A percentile compares a stretch with the other conserved stretches of the same genome.
Conservation (phyloP, 2,888 invertebrate genomes). For the Argyresthia goedartella region DNA sequence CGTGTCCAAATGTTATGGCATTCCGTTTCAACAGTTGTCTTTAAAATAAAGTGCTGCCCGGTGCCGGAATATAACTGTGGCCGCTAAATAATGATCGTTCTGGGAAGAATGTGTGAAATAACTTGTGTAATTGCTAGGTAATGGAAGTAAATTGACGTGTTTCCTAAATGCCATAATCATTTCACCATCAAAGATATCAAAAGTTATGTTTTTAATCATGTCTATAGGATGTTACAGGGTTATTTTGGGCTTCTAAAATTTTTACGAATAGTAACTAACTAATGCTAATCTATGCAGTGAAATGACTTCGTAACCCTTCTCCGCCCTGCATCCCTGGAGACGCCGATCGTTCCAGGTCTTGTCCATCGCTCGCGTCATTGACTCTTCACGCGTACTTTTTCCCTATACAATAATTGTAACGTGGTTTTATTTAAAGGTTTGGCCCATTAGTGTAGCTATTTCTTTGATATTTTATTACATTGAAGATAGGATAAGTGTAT, state of each 20-base stretch:
- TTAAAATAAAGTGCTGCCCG: not conserved
- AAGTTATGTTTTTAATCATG: no score
- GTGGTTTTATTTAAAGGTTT: no score
- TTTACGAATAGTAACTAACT: no score
- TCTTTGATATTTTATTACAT: no score
- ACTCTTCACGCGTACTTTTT: conserved; percentile 14
- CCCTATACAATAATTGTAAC: no score
- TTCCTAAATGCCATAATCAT: no score
- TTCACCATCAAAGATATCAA: no score
- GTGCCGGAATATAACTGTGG: not conserved
- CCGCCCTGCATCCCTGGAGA: conserved; percentile 23
- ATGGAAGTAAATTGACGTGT: no score
- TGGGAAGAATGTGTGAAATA: not conserved
- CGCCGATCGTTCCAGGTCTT: not conserved
- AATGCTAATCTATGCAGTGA: no score
- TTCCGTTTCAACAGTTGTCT: not conserved
- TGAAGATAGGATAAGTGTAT: not conserved
- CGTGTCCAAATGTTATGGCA: conserved; percentile 4
- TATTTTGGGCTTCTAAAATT: no score
- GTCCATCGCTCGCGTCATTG: conserved; percentile 31
- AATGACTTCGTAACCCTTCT: conserved; percentile 25
- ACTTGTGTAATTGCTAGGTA: not conserved
- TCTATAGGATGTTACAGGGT: no score
- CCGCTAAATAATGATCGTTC: conserved; percentile 6
- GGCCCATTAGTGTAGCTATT: no score